These are phyloP conservation scores for Laticauda laticaudata DNA, from an alignment of 2,113 vertebrate genomes.

Conservation along the genomic window DNA sequence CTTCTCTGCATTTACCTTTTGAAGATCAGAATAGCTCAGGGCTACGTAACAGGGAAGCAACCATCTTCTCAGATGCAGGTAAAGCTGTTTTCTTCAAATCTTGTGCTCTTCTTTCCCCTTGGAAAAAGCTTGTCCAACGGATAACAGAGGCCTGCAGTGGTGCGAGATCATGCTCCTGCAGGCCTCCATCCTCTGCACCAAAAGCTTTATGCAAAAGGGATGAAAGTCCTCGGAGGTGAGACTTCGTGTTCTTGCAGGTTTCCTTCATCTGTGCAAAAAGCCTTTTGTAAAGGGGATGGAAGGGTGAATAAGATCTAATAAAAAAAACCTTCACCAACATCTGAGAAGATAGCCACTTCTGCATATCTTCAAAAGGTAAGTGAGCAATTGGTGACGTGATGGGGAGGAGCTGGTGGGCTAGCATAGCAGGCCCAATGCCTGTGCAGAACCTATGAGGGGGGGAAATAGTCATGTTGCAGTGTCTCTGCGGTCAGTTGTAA, in stretches of 20 bases:
- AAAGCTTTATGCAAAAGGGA: neutral
- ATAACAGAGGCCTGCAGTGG: neutral
- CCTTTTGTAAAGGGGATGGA: neutral
- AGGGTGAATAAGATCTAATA: neutral
- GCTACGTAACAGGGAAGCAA: neutral
- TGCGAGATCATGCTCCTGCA: neutral
- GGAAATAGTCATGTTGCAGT: neutral
- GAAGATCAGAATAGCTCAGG: neutral
- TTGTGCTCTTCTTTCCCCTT: neutral
- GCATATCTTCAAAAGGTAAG: neutral
- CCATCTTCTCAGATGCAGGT: neutral
- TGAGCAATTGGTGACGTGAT: neutral
- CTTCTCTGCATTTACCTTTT: neutral
- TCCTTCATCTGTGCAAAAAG: neutral
- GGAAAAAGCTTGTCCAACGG: neutral
- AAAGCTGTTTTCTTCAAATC: neutral
- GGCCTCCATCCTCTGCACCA: neutral
- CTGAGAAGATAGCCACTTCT: neutral
- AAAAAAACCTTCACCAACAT: neutral
- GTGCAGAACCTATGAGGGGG: neutral
- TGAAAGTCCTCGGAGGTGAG: neutral
- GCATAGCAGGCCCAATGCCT: neutral
- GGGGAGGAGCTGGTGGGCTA: neutral
- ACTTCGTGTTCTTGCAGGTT: neutral
- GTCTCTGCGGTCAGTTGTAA: neutral